Evolutionary conservation across 2,888 invertebrate genomes (phyloP), one percentile per base, ranked within the genome.

Genomic region (Apodemia mormo): DNA sequence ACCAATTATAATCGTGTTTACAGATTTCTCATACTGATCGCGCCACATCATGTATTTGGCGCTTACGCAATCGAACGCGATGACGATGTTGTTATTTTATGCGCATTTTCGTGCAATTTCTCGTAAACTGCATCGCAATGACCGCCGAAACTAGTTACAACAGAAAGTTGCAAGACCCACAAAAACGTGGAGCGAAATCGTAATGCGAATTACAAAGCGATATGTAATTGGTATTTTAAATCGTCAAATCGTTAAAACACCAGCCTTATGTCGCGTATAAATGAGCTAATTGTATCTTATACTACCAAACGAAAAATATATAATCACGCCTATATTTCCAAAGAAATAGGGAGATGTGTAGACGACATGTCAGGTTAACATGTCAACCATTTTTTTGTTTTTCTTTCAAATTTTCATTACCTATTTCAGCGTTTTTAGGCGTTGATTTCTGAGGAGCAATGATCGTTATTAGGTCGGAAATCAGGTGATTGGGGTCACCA

Each of bases 81-180:
- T n/a, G 61, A 61, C 61, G 61, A 33, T 14, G 61, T n/a, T 52
- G 8, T 52, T 52, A 52, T 52, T 7, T n/a, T 52, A 52, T 52
- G 52, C 52, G n/a, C 52, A 22, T 12, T 33, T 37, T 33, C 33
- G 33, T 33, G 33, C 61, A 61, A 61, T 61, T 61, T 61, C 30
- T 61, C 61, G 61, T n/a, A 37, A 61, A 61, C 14, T 61, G 33
- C 37, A 61, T 61, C 61, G 61, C 61, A 61, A 61, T n/a, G 37
- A n/a, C 2, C 61, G 61, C 30, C 14, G 61, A 61, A 61, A 30
- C 58, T 30, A 30, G 30, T 58, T 58, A 33, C 30, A 58, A 61
- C 61, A 37, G 61, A 61, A 61, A 61, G 61, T 61, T 61, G 61
- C 61, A 61, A 61, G 33, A 61, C 33, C 33, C 7, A 33, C 61